Conservation (phyloP, 2,888 invertebrate species). For the Biston stratarius region DNA sequence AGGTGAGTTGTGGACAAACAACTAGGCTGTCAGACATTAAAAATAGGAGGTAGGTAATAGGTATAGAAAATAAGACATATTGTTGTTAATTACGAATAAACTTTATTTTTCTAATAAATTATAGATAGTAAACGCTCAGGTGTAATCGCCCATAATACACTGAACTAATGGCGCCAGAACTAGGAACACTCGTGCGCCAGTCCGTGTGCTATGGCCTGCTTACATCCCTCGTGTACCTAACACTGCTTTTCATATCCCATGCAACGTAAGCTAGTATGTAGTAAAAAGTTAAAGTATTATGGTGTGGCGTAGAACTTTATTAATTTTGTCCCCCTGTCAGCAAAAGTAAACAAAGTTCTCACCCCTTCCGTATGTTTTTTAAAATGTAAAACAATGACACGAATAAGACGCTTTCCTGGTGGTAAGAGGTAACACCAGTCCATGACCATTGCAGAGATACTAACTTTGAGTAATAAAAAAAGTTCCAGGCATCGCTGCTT, state of each 20-base stretch:
- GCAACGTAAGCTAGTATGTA: not conserved
- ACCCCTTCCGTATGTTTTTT: too few relatives aligned
- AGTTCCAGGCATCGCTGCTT: too few relatives aligned
- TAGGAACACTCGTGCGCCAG: not conserved
- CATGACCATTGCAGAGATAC: too few relatives aligned
- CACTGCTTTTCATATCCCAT: slow-evolving; percentile 8
- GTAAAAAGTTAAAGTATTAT: not conserved
- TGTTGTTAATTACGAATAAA: slow-evolving; percentile 80
- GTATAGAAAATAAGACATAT: slow-evolving; percentile 35
- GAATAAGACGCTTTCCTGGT: too few relatives aligned
- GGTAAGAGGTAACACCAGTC: too few relatives aligned
- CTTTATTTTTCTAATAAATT: slow-evolving; percentile 83
- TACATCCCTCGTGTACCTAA: slow-evolving; percentile 2
- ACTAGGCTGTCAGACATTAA: too few relatives aligned
- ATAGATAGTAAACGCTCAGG: slow-evolving; percentile 12
- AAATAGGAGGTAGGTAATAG: not conserved
- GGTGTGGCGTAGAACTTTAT: not conserved
- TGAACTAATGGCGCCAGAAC: not conserved
- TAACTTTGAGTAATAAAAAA: too few relatives aligned
- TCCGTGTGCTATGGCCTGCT: not conserved
- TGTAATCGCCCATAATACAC: slow-evolving; percentile 12
- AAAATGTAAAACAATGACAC: too few relatives aligned
- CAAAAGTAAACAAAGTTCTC: too few relatives aligned
- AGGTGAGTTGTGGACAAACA: too few relatives aligned
- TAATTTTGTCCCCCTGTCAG: not conserved